Percentiles rank a stretch among this genome's conserved stretches.
phyloP scores from a whole-genome alignment of 2,797 vertebrate species.

The Semotilus atromaculatus region DNA sequence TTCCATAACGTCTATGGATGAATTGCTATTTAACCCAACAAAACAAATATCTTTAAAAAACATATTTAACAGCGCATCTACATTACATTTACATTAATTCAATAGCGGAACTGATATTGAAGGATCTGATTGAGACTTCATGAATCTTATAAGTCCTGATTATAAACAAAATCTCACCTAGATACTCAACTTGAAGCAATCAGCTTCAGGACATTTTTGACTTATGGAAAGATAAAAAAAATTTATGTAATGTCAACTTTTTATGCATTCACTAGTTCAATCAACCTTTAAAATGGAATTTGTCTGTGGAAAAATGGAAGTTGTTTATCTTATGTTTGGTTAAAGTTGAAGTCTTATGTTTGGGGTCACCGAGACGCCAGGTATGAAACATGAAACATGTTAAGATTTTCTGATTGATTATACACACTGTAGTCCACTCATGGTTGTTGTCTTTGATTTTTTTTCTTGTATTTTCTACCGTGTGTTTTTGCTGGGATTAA shows the following conservation, averaged over 20 bases:
- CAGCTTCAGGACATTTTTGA: no score
- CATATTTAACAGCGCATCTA: background rate
- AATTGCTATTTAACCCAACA: background rate
- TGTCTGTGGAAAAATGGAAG: background rate
- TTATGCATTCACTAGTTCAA: no score
- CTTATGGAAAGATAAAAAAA: no score
- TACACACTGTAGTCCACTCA: background rate
- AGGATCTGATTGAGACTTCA: background rate
- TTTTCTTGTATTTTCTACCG: background rate
- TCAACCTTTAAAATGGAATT: background rate
- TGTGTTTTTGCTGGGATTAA: background rate
- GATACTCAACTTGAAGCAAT: background rate
- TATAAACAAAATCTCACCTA: background rate
- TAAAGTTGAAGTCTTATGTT: background rate
- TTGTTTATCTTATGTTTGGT: no score
- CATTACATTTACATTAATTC: background rate
- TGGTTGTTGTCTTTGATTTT: background rate
- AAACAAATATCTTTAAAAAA: background rate
- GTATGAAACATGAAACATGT: background rate
- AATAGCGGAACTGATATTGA: background rate
- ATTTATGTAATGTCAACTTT: no score
- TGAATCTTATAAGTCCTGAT: background rate
- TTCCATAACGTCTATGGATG: background rate
- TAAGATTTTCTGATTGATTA: conserved; percentile 1
- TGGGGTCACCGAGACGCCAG: background rate